These are phyloP conservation scores for Hyles euphorbiae DNA, from an alignment of 1,140 invertebrate genomes.

Conservation along the genomic window DNA sequence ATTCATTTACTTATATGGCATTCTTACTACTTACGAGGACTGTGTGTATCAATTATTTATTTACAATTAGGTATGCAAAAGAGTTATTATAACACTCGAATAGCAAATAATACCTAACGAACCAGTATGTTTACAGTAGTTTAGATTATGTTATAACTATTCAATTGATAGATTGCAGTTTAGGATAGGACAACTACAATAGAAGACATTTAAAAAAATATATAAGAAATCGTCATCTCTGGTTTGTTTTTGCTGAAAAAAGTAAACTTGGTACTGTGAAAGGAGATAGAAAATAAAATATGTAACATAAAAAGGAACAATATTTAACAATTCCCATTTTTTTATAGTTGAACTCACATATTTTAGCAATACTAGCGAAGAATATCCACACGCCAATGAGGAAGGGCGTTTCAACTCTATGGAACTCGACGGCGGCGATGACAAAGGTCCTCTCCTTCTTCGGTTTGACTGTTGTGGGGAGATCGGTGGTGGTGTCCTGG, in stretches of 20 bases:
- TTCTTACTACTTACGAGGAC: no score
- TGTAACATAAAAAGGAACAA: not conserved
- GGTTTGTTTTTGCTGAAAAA: not conserved
- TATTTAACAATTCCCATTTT: not conserved
- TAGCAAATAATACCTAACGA: no score
- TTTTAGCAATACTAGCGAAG: conserved; percentile 95
- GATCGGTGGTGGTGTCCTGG: conserved; percentile 44
- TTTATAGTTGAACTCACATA: conserved; percentile 81
- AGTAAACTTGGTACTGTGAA: not conserved
- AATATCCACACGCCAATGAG: conserved; percentile 97
- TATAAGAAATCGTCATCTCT: not conserved
- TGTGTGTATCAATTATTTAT: no score
- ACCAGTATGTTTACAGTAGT: no score
- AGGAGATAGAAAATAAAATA: no score
- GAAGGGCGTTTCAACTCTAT: conserved; percentile 92
- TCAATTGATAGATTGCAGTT: no score
- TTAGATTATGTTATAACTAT: no score
- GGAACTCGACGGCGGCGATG: conserved; percentile 89
- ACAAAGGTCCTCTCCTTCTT: conserved; percentile 73
- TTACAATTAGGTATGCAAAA: no score
- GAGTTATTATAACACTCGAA: no score
- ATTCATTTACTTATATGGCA: no score
- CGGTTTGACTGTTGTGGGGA: conserved; percentile 40
- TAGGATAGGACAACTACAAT: no score
- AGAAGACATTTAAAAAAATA: no score